These are phyloP conservation scores for Hesperia comma DNA, from an alignment of 2,888 invertebrate genomes.

Conservation along the genomic window DNA sequence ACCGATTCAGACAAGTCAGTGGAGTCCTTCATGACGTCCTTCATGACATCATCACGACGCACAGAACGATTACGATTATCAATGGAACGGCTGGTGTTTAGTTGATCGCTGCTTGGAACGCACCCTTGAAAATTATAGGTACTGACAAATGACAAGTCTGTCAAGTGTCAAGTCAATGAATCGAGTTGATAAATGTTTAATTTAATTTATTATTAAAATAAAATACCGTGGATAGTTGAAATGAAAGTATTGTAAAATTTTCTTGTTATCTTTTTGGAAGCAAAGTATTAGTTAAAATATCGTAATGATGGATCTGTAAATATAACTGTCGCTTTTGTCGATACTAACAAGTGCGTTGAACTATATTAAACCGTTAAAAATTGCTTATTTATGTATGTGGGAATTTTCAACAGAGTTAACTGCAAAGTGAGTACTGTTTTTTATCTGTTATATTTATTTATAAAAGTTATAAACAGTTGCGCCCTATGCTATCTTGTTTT, in stretches of 20 bases:
- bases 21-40: no score
- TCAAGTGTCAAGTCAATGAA: no score
- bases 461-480: neutral
- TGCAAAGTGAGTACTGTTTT: constrained; percentile 84
- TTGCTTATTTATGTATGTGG: constrained; percentile 89
- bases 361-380: constrained; percentile 62
- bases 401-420: constrained; percentile 91
- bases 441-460: neutral
- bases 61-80: no score
- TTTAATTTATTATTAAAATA: no score
- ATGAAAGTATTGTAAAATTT: neutral
- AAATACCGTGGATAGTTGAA: neutral
- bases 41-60: no score
- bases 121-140: no score
- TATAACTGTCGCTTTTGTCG: neutral
- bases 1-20: no score
- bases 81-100: no score
- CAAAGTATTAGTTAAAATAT: neutral
- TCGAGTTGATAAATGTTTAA: neutral
- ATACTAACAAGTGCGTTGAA: constrained; percentile 22
- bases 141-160: no score
- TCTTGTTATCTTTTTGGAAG: no score
- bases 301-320: constrained; percentile 1
- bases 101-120: no score
- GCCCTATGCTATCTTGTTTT: neutral